Percentiles rank a stretch among this genome's conserved stretches.
Evolutionary conservation across 1,140 invertebrate species (phyloP).

Genomic region (Radopholus similis): DNA sequence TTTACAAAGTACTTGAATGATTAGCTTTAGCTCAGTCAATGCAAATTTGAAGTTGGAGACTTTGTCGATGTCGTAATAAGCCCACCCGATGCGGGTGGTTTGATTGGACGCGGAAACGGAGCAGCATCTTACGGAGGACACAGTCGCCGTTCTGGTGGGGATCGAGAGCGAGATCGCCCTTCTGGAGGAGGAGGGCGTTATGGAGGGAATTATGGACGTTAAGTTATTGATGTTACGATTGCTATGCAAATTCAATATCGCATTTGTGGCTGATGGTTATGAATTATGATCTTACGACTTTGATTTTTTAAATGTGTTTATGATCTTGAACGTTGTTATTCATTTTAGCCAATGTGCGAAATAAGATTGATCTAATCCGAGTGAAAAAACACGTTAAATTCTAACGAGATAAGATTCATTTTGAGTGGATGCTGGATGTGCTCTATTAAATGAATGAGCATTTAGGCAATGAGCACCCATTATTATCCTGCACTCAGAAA

Average conservation of each 20-base stretch:
- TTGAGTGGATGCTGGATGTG: neutral
- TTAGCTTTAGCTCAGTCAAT: slow-evolving; percentile 68
- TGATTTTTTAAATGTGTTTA: neutral
- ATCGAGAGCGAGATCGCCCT: slow-evolving; percentile 12
- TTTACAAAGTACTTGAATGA: no score
- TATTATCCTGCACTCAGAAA: slow-evolving; percentile 1
- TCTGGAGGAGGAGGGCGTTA: neutral
- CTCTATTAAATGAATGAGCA: neutral
- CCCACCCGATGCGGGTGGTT: slow-evolving; percentile 66
- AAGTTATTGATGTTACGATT: neutral
- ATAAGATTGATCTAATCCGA: neutral
- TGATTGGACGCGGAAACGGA: slow-evolving; percentile 12
- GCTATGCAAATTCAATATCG: no score
- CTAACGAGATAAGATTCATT: neutral
- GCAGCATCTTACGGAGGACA: neutral
- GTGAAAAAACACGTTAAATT: no score
- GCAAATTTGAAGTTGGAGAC: slow-evolving; percentile 84
- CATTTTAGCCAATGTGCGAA: neutral
- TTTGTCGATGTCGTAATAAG: slow-evolving; percentile 95
- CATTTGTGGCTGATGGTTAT: no score
- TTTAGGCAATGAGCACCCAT: slow-evolving; percentile 5
- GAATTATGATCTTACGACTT: no score
- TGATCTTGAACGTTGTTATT: neutral
- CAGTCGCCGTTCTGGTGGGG: slow-evolving; percentile 26
- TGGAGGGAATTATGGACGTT: neutral